These are phyloP conservation scores for Conger conger DNA, from an alignment of 2,113 vertebrate species.

Conservation along the genomic window DNA sequence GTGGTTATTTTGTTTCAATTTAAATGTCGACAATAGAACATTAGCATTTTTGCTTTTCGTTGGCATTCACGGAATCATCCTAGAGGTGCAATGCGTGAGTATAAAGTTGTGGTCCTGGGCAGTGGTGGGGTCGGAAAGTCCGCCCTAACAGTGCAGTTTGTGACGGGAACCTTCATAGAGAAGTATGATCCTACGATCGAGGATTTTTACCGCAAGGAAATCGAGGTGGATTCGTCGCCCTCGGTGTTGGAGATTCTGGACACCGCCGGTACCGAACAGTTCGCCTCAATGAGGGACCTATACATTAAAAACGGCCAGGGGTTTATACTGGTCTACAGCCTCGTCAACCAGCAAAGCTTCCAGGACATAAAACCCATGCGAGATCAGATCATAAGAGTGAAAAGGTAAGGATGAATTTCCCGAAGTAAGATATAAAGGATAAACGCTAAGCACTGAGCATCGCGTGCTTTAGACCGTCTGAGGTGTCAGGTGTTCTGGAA, in stretches of 20 bases:
- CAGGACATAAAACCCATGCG: slow-evolving; percentile 93
- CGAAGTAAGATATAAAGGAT: background rate
- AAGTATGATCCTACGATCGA: slow-evolving; percentile 92
- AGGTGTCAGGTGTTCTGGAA: background rate
- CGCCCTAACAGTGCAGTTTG: slow-evolving; percentile 88
- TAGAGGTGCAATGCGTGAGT: slow-evolving; percentile 82
- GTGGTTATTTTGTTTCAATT: slow-evolving; percentile 23
- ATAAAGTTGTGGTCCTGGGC: slow-evolving; percentile 91
- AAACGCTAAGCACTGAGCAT: background rate
- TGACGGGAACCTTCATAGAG: slow-evolving; percentile 89
- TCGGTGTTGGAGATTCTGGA: slow-evolving; percentile 91
- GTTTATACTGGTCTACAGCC: slow-evolving; percentile 90
- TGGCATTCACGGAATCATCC: background rate
- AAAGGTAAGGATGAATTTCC: slow-evolving; percentile 69
- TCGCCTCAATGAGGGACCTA: slow-evolving; percentile 88
- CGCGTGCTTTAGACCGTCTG: background rate
- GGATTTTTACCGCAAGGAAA: slow-evolving; percentile 91
- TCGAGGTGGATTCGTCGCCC: slow-evolving; percentile 90
- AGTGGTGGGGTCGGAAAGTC: slow-evolving; percentile 91
- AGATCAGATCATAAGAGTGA: slow-evolving; percentile 91
- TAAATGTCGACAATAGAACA: slow-evolving; percentile 11
- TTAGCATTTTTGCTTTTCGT: slow-evolving; percentile 15
- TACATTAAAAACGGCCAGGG: slow-evolving; percentile 91
- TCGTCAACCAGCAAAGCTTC: slow-evolving; percentile 91
- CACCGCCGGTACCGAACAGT: slow-evolving; percentile 90